Percentiles rank a stretch among this genome's conserved stretches.
Conservation (phyloP, 35 echinoderm and acorn worm species). For the Apostichopus parvimensis region DNA sequence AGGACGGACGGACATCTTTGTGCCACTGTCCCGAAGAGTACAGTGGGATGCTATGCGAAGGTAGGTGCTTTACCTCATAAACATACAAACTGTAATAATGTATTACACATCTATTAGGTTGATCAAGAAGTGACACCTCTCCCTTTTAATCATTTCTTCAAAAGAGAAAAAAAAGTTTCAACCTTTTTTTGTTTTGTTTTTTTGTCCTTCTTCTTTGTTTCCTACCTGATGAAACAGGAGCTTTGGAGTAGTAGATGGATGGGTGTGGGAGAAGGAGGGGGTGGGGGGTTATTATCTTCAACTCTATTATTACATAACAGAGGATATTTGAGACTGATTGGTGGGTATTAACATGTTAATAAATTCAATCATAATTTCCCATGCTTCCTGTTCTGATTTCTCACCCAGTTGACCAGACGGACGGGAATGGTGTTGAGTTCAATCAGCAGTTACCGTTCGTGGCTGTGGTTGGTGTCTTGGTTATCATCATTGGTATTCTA, state of each 20-base stretch:
- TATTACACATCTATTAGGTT: background rate
- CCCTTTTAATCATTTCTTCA: no score
- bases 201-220: background rate
- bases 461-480: background rate
- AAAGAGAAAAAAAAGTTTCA: no score
- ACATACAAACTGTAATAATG: background rate
- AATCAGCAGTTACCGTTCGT: background rate
- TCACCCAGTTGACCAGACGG: background rate
- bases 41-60: conserved; percentile 3
- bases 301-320: background rate
- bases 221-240: no score
- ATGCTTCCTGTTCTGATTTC: background rate
- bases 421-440: background rate
- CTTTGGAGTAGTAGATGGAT: no score
- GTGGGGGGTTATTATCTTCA: background rate
- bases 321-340: background rate
- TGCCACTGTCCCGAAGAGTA: background rate
- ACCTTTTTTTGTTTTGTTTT: background rate
- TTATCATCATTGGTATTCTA: background rate
- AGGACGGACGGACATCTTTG: background rate
- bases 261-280: no score
- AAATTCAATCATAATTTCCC: background rate
- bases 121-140: background rate
- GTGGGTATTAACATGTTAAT: background rate
- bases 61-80: background rate